Percentiles rank a stretch among this genome's conserved stretches.
Conservation (phyloP, 2,113 vertebrate genomes). For the Poecilia latipinna region DNA sequence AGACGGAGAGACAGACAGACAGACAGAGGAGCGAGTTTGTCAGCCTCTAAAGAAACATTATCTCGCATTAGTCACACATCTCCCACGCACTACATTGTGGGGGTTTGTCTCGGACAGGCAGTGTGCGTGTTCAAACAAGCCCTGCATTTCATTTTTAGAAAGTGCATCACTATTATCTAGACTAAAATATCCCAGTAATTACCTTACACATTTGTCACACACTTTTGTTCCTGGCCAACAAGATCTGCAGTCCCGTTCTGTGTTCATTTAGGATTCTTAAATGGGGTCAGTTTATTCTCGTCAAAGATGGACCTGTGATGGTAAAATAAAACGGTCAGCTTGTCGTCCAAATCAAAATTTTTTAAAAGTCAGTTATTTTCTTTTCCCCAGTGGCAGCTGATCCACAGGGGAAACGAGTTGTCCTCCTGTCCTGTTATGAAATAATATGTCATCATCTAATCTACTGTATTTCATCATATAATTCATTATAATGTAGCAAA, state of each 20-base stretch:
- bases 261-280: background rate
- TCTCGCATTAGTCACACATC: constrained; percentile 60
- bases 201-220: background rate
- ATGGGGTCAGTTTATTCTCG: background rate
- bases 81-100: constrained; percentile 41
- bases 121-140: constrained; percentile 33
- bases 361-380: background rate
- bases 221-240: constrained; percentile 1
- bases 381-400: background rate
- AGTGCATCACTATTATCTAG: background rate
- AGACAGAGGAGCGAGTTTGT: constrained; percentile 53
- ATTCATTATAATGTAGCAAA: background rate
- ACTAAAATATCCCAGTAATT: constrained; percentile 12
- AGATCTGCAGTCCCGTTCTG: background rate
- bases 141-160: constrained; percentile 22
- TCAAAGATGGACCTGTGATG: background rate
- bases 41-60: constrained; percentile 40
- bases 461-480: background rate
- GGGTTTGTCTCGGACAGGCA: constrained; percentile 30
- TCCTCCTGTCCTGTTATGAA: background rate
- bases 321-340: background rate
- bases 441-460: background rate
- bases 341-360: background rate
- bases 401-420: background rate
- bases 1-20: constrained; percentile 31